Conservation (phyloP, 2,888 invertebrate genomes). For the Congeria kusceri region DNA sequence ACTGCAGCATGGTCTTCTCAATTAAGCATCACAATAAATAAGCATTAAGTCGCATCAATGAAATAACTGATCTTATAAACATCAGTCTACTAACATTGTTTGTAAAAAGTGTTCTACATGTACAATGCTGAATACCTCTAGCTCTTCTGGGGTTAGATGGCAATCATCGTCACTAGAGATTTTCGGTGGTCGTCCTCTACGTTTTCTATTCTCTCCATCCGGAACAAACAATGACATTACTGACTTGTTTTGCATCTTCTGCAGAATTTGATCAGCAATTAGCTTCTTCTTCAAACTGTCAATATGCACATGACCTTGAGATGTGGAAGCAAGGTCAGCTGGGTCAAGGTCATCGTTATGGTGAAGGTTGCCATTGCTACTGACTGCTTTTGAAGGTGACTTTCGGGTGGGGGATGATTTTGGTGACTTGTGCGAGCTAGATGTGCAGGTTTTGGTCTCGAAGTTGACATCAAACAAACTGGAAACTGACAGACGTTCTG, state of each 20-base stretch:
- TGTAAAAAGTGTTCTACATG: no score
- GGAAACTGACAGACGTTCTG: constrained; percentile 42
- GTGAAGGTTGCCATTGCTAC: background rate
- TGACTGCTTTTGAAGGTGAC: background rate
- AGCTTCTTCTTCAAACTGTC: constrained; percentile 78
- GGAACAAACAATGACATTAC: constrained; percentile 37
- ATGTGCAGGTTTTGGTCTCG: background rate
- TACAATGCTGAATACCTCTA: constrained; percentile 26
- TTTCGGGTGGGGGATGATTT: constrained; percentile 29
- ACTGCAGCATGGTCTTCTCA: no score
- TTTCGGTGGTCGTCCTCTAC: constrained; percentile 59
- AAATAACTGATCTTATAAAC: no score
- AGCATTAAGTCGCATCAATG: no score
- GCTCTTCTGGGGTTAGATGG: constrained; percentile 31
- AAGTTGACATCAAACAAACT: constrained; percentile 54
- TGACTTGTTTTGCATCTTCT: constrained; percentile 72
- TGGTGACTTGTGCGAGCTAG: background rate
- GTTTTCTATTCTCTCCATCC: constrained; percentile 34
- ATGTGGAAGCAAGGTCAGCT: background rate
- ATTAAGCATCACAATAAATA: no score
- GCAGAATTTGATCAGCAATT: constrained; percentile 79
- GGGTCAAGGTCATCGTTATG: no score
- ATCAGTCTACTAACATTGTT: no score
- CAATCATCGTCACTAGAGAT: constrained; percentile 42
- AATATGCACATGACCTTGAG: constrained; percentile 67